Base-by-base conservation (phyloP, 2,888 invertebrate genomes). In the Tetranychus piercei region DNA sequence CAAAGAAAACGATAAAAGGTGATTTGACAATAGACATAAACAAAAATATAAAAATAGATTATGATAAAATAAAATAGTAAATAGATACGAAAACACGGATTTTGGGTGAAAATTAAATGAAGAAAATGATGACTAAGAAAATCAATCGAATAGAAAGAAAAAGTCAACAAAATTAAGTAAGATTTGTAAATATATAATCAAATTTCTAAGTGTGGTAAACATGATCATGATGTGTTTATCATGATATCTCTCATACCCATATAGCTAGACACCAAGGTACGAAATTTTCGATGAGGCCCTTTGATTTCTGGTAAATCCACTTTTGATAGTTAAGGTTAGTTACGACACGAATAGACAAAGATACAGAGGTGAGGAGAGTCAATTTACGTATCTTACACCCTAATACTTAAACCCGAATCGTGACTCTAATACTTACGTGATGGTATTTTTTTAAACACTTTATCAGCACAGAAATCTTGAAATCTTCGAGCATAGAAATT, bases 221-320 rank as follows among this genome's bases (percentile, higher is more conserved):
- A 34, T 34, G 34, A 34, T 34, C 34, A 34, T 34, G 34, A 34
- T 34, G 3, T 55, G 55, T 0, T 55, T 55, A 55, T 6, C 15
- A 55, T 55, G 55, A 55, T 55, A 55, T 44, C 34, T 34, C 43
- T 71, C 80, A 81, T 94, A 96, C 96, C 96, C 92, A 96, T 92
- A 85, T 94, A 94, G 87, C 94, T 94, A 88, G 94, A 92, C 87
- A 96, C 96, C 88, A 96, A 89, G 85, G 94, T 95, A 87, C 96
- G 90, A 91, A 97, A 97, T 89, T 95, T 95, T 88, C 92, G 91
- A 87, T 94, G 94, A 86, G 93, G 93, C 85, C 94, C 94, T 87
- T 93, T 94, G 87, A 94, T 91, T 88, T 93, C 94, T 85, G 94
- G 94, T 86, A 93, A 90, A 89, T 95, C 94, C 92, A 94, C 95